Evolutionary conservation across 2,797 vertebrate species (phyloP).

Genomic region (Mormyrops attenuatus): DNA sequence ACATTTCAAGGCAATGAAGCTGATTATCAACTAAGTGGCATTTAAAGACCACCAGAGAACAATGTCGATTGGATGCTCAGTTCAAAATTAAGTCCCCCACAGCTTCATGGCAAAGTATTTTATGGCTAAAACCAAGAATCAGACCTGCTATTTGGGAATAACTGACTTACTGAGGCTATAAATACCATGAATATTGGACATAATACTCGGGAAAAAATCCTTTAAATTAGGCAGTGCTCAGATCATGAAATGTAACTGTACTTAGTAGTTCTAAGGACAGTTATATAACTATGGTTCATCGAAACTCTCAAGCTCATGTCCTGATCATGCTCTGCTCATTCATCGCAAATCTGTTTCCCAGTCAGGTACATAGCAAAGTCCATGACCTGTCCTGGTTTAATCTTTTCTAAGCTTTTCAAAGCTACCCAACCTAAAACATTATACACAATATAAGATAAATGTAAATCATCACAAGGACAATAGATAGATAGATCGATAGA

Average conservation of each 20-base stretch:
- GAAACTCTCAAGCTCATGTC: not conserved
- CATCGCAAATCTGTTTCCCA: not conserved
- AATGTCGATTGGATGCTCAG: not conserved
- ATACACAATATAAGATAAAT: not conserved
- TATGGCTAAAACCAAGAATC: not conserved
- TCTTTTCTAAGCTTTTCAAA: not conserved
- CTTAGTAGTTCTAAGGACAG: not conserved
- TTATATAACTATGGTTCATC: not conserved
- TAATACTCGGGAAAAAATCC: not conserved
- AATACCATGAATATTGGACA: not conserved
- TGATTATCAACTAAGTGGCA: not conserved
- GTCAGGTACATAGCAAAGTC: not conserved
- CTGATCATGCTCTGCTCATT: not conserved
- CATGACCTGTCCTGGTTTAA: not conserved
- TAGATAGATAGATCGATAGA: too few relatives aligned
- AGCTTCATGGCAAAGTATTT: not conserved
- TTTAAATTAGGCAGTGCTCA: not conserved
- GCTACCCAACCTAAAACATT: not conserved
- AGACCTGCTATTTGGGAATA: not conserved
- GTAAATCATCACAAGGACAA: not conserved
- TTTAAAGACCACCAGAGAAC: conserved; percentile 1
- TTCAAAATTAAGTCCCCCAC: not conserved
- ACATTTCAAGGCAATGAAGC: not conserved
- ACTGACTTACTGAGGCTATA: not conserved
- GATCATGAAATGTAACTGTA: not conserved